A percentile compares a stretch with the other conserved stretches of the same genome.
Conservation (phyloP, 1,140 invertebrate species). For the Drosophila athabasca region DNA sequence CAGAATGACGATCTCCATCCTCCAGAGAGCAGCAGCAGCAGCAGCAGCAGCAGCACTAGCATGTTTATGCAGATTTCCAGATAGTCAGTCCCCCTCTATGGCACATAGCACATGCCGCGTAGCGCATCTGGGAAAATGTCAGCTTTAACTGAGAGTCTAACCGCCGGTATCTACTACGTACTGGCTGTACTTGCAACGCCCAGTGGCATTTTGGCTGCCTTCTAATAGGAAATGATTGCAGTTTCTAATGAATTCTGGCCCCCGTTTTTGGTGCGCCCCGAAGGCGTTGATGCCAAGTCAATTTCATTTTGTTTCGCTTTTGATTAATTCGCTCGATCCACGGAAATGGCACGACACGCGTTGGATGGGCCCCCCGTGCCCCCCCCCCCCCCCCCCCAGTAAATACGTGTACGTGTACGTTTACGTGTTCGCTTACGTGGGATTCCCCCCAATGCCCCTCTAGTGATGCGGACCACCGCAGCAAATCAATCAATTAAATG, state of each 20-base stretch:
- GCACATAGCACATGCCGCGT: background rate
- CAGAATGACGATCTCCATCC: conserved; percentile 10
- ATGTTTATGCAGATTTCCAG: conserved; percentile 54
- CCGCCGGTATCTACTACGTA: background rate
- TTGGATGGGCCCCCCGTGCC: conserved; percentile 33
- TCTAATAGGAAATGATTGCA: conserved; percentile 49
- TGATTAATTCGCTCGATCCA: conserved; percentile 48
- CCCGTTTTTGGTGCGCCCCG: conserved; percentile 42
- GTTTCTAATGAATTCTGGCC: conserved; percentile 50
- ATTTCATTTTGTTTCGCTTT: conserved; percentile 29
- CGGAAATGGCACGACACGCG: conserved; percentile 57
- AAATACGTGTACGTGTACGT: conserved; percentile 2
- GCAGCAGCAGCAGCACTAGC: conserved; percentile 8
- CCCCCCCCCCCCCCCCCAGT: background rate
- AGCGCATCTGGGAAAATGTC: conserved; percentile 20
- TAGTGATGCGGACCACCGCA: conserved; percentile 8
- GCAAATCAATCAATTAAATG: conserved; percentile 67
- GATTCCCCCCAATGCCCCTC: conserved; percentile 3
- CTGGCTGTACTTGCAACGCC: conserved; percentile 40
- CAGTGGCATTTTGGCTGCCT: conserved; percentile 45
- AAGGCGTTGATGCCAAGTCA: conserved; percentile 32
- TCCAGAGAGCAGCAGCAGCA: background rate
- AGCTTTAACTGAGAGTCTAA: conserved; percentile 23
- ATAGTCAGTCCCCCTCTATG: background rate
- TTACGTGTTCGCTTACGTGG: conserved; percentile 29